A percentile compares a stretch with the other conserved stretches of the same genome.
Evolutionary conservation across 2,113 vertebrate genomes (phyloP).

Genomic region (Sinocyclocheilus rhinocerous): DNA sequence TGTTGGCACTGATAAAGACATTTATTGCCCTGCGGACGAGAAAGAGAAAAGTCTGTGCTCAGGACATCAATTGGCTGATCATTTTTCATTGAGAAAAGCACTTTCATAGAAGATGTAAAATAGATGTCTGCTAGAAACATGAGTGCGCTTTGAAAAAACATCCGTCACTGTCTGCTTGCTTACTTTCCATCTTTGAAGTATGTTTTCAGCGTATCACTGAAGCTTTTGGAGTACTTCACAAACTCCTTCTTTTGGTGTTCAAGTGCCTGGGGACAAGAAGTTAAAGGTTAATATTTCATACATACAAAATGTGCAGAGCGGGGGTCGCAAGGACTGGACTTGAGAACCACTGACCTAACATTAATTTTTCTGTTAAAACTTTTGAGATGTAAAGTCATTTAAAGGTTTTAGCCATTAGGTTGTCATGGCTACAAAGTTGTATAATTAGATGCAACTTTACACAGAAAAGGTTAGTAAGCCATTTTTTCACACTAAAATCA

Average conservation of each 20-base stretch:
- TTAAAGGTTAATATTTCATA: background rate
- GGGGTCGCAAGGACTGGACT: background rate
- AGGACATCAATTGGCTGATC: slow-evolving; percentile 2
- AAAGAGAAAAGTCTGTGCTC: slow-evolving; percentile 1
- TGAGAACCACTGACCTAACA: too few species aligned
- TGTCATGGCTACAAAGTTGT: background rate
- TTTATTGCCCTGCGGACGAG: slow-evolving; percentile 89
- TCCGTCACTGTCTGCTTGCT: slow-evolving; percentile 51
- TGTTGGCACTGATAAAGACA: slow-evolving; percentile 98
- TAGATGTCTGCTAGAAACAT: slow-evolving; percentile 9
- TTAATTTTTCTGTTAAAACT: too few species aligned
- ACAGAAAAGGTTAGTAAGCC: too few species aligned
- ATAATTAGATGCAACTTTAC: too few species aligned
- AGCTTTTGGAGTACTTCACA: slow-evolving; percentile 99
- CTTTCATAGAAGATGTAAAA: slow-evolving; percentile 20
- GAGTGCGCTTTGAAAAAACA: background rate
- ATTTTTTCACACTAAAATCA: too few species aligned
- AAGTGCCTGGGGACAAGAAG: slow-evolving; percentile 80
- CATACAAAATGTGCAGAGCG: too few species aligned
- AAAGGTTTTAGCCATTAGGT: background rate
- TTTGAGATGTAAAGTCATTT: background rate
- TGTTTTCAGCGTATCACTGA: slow-evolving; percentile 99
- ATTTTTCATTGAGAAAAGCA: slow-evolving; percentile 12
- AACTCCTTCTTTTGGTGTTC: slow-evolving; percentile 99
- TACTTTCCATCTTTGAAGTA: slow-evolving; percentile 99